Evolutionary conservation across 2,113 vertebrate species (phyloP).

Genomic region (Lampris megalopsis): DNA sequence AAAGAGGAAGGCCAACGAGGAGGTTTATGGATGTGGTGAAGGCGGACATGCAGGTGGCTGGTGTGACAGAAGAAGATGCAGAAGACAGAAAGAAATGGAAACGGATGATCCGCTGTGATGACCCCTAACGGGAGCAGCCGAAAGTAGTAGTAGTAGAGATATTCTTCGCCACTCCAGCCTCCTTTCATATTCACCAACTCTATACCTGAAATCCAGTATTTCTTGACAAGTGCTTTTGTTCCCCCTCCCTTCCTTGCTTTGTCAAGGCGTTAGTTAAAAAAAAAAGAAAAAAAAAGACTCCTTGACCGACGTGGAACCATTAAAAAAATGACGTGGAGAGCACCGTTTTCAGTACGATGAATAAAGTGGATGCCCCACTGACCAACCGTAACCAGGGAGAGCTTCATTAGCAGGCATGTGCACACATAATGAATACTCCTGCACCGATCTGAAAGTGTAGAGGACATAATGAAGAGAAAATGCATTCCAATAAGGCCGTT

Average conservation of each 20-base stretch:
- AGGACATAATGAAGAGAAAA: conserved; percentile 40
- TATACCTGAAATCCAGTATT: too few species aligned
- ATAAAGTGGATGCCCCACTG: conserved; percentile 28
- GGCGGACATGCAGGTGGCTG: too few species aligned
- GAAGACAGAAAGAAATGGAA: too few species aligned
- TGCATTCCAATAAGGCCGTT: conserved; percentile 38
- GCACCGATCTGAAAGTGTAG: conserved; percentile 61
- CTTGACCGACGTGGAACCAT: not conserved
- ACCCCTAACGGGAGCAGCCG: too few species aligned
- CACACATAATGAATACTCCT: conserved; percentile 44
- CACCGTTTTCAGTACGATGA: conserved; percentile 31
- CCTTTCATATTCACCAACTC: too few species aligned
- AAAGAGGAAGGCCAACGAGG: too few species aligned
- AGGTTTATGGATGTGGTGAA: too few species aligned
- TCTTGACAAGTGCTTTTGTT: not conserved
- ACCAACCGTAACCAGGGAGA: conserved; percentile 47
- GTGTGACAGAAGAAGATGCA: too few species aligned
- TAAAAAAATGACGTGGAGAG: not conserved
- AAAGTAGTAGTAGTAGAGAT: too few species aligned
- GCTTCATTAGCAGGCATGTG: conserved; percentile 57
- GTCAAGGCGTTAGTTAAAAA: not conserved
- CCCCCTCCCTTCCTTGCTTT: not conserved
- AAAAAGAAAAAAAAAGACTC: not conserved
- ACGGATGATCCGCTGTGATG: too few species aligned
- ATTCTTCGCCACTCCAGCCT: too few species aligned